These are phyloP conservation scores for Alethe diademata DNA, from an alignment of 2,113 vertebrate species.

Conservation along the genomic window DNA sequence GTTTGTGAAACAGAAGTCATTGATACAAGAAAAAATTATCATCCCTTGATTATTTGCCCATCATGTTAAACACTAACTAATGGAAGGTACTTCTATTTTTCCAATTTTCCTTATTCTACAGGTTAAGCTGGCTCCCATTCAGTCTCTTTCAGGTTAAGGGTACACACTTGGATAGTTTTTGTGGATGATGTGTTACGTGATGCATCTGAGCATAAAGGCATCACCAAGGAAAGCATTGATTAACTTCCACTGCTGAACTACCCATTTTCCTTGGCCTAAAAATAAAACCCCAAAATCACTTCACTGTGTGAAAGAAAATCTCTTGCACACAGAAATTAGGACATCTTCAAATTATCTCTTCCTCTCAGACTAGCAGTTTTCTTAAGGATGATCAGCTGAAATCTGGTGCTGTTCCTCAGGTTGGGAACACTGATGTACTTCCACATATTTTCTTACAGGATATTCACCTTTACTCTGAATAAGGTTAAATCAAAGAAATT, in stretches of 20 bases:
- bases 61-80: background rate
- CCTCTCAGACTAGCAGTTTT: background rate
- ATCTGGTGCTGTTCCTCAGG: background rate
- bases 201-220: background rate
- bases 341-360: background rate
- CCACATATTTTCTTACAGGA: background rate
- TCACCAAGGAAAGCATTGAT: background rate
- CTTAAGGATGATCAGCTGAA: background rate
- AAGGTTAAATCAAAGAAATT: background rate
- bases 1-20: background rate
- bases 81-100: background rate
- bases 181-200: background rate
- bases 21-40: background rate
- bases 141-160: background rate
- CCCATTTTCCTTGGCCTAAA: background rate
- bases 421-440: background rate
- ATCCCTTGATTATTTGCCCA: background rate
- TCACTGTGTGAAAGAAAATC: background rate
- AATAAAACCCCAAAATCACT: background rate
- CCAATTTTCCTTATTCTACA: background rate
- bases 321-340: background rate
- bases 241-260: background rate
- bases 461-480: background rate
- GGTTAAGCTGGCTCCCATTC: background rate
- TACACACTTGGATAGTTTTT: rapidly evolving